Percentiles rank a stretch among this genome's conserved stretches.
Conservation (phyloP, 1,140 invertebrate genomes). For the Lamellibrachia luymesi region DNA sequence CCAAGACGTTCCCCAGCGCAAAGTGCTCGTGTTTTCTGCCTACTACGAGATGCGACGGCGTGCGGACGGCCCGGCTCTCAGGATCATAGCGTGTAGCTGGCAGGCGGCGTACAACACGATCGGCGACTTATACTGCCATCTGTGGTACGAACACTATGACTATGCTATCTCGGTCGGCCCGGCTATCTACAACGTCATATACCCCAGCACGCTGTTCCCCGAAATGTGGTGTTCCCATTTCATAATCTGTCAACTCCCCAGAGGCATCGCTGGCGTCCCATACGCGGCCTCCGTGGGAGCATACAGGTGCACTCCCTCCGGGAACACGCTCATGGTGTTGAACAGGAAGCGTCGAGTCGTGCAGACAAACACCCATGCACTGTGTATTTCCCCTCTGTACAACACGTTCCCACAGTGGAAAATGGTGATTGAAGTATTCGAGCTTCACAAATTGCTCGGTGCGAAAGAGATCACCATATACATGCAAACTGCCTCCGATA, state of each 20-base stretch:
- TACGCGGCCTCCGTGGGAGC: constrained; percentile 17
- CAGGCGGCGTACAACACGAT: constrained; percentile 15
- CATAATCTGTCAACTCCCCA: constrained; percentile 15
- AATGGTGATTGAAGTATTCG: constrained; percentile 18
- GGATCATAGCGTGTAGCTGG: constrained; percentile 16
- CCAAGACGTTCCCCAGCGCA: neutral
- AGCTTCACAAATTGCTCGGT: constrained; percentile 20
- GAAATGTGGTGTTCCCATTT: constrained; percentile 22
- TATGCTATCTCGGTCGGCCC: neutral
- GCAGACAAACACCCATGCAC: neutral
- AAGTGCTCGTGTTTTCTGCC: constrained; percentile 17
- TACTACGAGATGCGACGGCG: neutral
- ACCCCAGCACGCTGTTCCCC: constrained; percentile 14
- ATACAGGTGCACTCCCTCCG: neutral
- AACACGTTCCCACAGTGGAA: neutral
- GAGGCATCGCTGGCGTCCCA: neutral
- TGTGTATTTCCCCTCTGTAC: constrained; percentile 20
- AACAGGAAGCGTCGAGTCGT: neutral
- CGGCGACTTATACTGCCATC: constrained; percentile 8
- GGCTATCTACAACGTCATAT: constrained; percentile 13
- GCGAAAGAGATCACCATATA: neutral
- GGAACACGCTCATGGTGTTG: constrained; percentile 13
- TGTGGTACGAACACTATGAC: constrained; percentile 17
- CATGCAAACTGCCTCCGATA: neutral
- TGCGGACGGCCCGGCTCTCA: constrained; percentile 12